Evolutionary conservation across 2,888 invertebrate genomes (phyloP), one percentile per base, ranked within the genome.

Genomic region (Aproaerema taeniolella): DNA sequence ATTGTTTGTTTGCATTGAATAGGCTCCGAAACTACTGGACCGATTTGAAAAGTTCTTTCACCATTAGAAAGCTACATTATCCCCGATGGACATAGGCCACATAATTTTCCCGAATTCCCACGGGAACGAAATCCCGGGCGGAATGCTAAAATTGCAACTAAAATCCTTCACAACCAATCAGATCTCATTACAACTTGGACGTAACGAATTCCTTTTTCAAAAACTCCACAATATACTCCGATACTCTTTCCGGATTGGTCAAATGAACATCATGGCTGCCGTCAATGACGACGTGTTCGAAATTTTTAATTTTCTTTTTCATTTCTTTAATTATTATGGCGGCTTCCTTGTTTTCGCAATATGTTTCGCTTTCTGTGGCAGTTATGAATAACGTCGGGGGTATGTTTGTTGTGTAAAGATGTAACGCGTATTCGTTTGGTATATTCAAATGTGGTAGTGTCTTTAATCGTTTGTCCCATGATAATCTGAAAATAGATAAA

Each of bases 221-320:
- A 72, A 88, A 88, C 13, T 54, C 45, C 1, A 41, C 40, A 2
- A 89, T 45, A 24, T 64, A 45, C 0, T 58, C 50, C 0, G 79
- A 78, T 2, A 91, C 69, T 6, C 63, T 57, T 44, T 89, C 88
- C 0, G 91, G 91, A 47, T 85, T 56, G 5, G 87, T 88, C 29
- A 88, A 85, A 58, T 92, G 91, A 0, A 91, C 87, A 51, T 92
- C 90, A 47, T 92, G 92, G 26, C 78, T 73, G 0, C 91, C 91
- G 0, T 79, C 65, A 0, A 91, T 85, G 1, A 39, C 43, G 0
- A 66, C 31, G 1, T 67, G 20, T 1, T 43, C 45, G 9, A 59
- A 66, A 42, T 43, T 1, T 49, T 39, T 1, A 42, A 31, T 3
- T 43, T 47, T 6, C 39, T 47, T 9, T 5, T n/a, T 8, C 35